A percentile compares a stretch with the other conserved stretches of the same genome.
phyloP scores from a whole-genome alignment of 2,888 invertebrate genomes.

The Ceriagrion tenellum region DNA sequence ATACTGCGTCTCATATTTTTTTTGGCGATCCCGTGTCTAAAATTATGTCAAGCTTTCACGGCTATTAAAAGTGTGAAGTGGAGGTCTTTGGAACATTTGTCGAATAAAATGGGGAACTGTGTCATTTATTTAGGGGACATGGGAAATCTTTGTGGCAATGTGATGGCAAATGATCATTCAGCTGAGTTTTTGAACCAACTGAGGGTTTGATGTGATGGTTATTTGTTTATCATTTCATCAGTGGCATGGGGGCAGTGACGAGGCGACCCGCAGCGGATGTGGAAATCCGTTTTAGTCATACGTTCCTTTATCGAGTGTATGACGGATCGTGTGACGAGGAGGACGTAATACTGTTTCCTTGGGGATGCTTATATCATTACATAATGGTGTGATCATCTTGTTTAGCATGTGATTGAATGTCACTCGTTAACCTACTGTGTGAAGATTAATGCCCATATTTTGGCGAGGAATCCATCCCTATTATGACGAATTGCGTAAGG shows the following conservation, averaged over 20 bases:
- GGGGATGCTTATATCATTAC: background rate
- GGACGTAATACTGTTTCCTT: background rate
- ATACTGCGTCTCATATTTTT: background rate
- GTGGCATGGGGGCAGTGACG: background rate
- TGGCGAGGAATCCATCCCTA: background rate
- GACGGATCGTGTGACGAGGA: background rate
- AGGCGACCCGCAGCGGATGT: background rate
- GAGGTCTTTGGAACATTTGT: too few relatives aligned
- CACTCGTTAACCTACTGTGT: background rate
- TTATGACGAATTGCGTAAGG: too few relatives aligned
- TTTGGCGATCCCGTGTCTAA: too few relatives aligned
- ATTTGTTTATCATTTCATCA: background rate
- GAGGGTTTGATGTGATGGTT: too few relatives aligned
- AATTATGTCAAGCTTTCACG: too few relatives aligned
- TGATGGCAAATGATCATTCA: too few relatives aligned
- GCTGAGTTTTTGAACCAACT: too few relatives aligned
- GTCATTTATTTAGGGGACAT: too few relatives aligned
- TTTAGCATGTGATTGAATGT: background rate
- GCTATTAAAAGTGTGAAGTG: too few relatives aligned
- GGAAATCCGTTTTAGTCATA: background rate
- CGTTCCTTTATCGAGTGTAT: background rate
- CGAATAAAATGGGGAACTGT: too few relatives aligned
- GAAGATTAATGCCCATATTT: background rate
- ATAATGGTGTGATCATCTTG: background rate
- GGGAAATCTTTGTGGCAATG: too few relatives aligned